A percentile compares a stretch with the other conserved stretches of the same genome.
These are phyloP conservation scores for Phataginus tetradactyla DNA, from an alignment of 2,797 vertebrate species.

Conservation along the genomic window DNA sequence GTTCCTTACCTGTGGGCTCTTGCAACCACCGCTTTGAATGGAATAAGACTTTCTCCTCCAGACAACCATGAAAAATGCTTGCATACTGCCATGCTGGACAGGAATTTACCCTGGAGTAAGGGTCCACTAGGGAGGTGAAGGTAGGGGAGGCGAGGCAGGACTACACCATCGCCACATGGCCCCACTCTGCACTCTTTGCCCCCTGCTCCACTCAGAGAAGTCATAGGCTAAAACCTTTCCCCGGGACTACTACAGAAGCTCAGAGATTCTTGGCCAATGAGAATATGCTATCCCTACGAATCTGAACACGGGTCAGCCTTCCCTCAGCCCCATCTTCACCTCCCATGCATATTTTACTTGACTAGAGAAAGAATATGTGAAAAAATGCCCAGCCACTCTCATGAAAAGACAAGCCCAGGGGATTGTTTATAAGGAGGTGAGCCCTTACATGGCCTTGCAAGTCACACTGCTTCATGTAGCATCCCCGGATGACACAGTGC, in stretches of 20 bases:
- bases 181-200: no score
- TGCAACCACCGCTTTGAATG: neutral
- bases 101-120: neutral
- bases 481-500: neutral
- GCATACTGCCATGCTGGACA: neutral
- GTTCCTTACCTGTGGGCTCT: neutral
- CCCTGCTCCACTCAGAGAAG: neutral
- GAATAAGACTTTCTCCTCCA: neutral
- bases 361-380: neutral
- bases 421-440: neutral
- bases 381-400: neutral
- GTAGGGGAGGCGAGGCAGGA: neutral
- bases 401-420: neutral
- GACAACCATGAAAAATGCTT: neutral
- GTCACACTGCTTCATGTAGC: no score
- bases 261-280: neutral
- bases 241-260: neutral
- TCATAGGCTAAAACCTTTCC: neutral
- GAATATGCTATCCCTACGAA: neutral
- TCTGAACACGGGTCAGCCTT: neutral
- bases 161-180: neutral
- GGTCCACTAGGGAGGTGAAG: neutral
- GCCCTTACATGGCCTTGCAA: no score
- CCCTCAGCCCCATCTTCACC: no score
- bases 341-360: neutral